Percentiles rank a stretch among this genome's conserved stretches.
Evolutionary conservation across 2,888 invertebrate genomes (phyloP).

Genomic region (Bedellia somnulentella): DNA sequence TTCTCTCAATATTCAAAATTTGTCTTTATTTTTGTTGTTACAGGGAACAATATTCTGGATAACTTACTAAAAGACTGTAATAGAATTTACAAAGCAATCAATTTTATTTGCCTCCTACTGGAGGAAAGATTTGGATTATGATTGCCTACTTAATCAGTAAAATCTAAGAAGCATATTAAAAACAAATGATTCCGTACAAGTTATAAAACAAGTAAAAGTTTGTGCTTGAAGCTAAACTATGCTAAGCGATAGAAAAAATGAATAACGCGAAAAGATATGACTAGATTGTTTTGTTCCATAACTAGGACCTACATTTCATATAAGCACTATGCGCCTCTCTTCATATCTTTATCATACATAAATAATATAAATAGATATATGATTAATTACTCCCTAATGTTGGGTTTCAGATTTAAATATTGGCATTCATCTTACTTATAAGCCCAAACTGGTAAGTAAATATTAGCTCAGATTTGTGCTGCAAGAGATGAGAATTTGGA

Average conservation of each 20-base stretch:
- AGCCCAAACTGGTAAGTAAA: slow-evolving; percentile 35
- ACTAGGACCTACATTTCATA: slow-evolving; percentile 54
- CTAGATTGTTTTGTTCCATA: slow-evolving; percentile 53
- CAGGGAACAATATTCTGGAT: slow-evolving; percentile 56
- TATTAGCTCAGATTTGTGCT: too few relatives aligned
- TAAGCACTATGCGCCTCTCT: slow-evolving; percentile 60
- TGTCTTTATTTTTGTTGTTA: slow-evolving; percentile 2
- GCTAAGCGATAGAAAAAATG: slow-evolving; percentile 55
- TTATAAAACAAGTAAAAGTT: slow-evolving; percentile 12
- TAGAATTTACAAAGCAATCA: too few relatives aligned
- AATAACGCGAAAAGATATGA: slow-evolving; percentile 55
- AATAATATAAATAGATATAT: slow-evolving; percentile 51
- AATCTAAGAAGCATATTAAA: too few relatives aligned
- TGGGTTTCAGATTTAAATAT: slow-evolving; percentile 55
- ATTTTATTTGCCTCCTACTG: too few relatives aligned
- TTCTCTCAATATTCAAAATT: slow-evolving; percentile 2
- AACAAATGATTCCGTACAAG: slow-evolving; percentile 1
- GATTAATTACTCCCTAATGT: slow-evolving; percentile 53
- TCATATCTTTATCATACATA: slow-evolving; percentile 38
- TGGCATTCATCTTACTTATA: slow-evolving; percentile 55
- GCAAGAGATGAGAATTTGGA: too few relatives aligned
- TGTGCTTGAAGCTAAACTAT: slow-evolving; percentile 62
- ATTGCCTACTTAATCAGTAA: too few relatives aligned
- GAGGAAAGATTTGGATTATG: too few relatives aligned
- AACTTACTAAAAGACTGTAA: slow-evolving; percentile 35